Conservation (phyloP, 2,113 vertebrate genomes). For the Prinia subflava region DNA sequence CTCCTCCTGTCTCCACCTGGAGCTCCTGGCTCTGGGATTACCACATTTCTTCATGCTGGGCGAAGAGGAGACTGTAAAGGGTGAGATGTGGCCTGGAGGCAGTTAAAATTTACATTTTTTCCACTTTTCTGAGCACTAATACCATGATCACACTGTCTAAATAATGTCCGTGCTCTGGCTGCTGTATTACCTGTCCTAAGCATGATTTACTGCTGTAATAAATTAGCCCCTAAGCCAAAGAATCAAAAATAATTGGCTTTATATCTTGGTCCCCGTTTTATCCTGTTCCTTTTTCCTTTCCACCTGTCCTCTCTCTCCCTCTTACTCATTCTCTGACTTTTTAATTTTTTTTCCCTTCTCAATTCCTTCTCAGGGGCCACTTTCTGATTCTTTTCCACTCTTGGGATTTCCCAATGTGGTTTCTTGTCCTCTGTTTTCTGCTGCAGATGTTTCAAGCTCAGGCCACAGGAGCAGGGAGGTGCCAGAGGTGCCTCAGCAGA, state of each 20-base stretch:
- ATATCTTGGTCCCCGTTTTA: not conserved
- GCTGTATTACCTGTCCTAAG: not conserved
- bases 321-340: not conserved
- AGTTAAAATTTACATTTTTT: not conserved
- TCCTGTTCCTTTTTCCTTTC: not conserved
- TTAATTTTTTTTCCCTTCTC: not conserved
- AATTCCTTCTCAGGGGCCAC: not conserved
- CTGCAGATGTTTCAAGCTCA: not conserved
- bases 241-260: conserved; percentile 40
- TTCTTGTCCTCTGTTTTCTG: not conserved
- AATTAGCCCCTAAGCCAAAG: conserved; percentile 36
- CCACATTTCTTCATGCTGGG: not conserved
- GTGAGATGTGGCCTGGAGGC: not conserved
- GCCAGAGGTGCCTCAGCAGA: not conserved
- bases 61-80: not conserved
- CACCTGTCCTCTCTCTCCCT: not conserved
- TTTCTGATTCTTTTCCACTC: not conserved
- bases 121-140: conserved; percentile 12
- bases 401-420: not conserved
- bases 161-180: not conserved
- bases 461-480: not conserved
- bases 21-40: not conserved
- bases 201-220: not conserved
- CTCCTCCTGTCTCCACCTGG: rapidly evolving
- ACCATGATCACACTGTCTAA: not conserved